phyloP scores from a whole-genome alignment of 2,113 vertebrate species.

The Austrofundulus limnaeus region DNA sequence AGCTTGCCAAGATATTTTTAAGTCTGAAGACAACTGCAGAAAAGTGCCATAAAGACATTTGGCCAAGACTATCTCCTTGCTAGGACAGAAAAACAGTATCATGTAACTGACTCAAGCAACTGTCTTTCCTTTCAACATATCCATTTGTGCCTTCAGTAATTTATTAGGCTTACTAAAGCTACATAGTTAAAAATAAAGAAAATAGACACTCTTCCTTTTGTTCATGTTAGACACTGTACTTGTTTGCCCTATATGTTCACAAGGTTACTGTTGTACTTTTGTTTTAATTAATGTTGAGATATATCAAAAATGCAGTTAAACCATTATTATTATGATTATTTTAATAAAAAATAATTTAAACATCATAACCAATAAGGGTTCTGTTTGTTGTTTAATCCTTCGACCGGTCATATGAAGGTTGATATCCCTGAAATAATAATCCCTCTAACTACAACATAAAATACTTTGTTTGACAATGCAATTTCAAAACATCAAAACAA shows the following conservation, averaged over 20 bases:
- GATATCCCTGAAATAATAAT: too few species aligned
- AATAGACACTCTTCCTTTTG: background rate
- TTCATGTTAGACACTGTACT: background rate
- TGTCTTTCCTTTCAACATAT: slow-evolving; percentile 4
- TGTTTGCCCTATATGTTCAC: background rate
- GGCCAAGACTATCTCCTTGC: slow-evolving; percentile 8
- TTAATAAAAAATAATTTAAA: background rate
- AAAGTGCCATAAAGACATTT: background rate
- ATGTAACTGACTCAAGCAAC: background rate
- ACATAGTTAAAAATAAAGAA: background rate
- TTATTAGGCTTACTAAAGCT: background rate
- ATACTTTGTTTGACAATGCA: background rate
- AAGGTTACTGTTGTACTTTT: too few species aligned
- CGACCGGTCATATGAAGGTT: too few species aligned
- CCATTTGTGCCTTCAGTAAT: background rate
- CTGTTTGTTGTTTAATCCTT: too few species aligned
- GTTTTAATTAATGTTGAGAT: too few species aligned
- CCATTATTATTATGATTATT: background rate
- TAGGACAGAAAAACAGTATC: slow-evolving; percentile 7
- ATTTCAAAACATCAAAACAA: background rate
- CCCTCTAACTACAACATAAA: too few species aligned
- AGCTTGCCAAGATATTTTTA: slow-evolving; percentile 38
- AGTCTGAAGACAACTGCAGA: slow-evolving; percentile 31
- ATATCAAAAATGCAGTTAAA: too few species aligned
- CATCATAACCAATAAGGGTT: background rate